Conservation (phyloP, 1,140 invertebrate genomes). For the Neodiprion lecontei region DNA sequence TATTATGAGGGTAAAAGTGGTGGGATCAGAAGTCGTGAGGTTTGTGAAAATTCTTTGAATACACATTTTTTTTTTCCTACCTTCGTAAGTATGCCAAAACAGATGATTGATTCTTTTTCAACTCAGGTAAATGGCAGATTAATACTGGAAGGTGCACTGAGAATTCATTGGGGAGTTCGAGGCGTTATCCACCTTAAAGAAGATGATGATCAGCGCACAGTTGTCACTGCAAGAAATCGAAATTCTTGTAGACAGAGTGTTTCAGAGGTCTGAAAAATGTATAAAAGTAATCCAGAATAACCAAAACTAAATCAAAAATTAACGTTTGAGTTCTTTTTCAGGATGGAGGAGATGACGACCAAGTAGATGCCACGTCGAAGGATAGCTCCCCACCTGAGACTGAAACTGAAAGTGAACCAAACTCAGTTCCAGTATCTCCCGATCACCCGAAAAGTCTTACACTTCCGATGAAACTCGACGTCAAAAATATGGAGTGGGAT, state of each 20-base stretch:
- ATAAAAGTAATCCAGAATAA: constrained; percentile 14
- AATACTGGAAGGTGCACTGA: constrained; percentile 79
- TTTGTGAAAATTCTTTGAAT: constrained; percentile 31
- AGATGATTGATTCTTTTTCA: constrained; percentile 5
- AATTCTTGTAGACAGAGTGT: constrained; percentile 69
- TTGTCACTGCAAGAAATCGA: constrained; percentile 73
- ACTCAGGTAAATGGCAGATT: constrained; percentile 76
- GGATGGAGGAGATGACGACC: constrained; percentile 46
- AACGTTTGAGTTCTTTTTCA: constrained; percentile 18
- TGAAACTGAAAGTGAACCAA: constrained; percentile 43
- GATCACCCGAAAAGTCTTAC: constrained; percentile 67
- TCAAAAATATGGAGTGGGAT: constrained; percentile 73
- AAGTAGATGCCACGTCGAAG: constrained; percentile 38
- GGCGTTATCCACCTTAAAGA: constrained; percentile 87
- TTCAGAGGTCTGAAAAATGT: constrained; percentile 42
- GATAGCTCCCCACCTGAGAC: constrained; percentile 38
- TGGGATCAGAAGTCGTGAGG: constrained; percentile 76
- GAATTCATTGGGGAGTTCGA: constrained; percentile 86
- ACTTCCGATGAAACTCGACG: constrained; percentile 72
- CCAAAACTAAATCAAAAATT: background rate
- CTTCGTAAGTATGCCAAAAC: constrained; percentile 18
- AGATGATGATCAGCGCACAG: constrained; percentile 82
- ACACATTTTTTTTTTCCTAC: background rate
- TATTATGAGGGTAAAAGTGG: constrained; percentile 82
- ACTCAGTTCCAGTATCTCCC: constrained; percentile 57